Evolutionary conservation across 2,113 vertebrate species (phyloP), one percentile per base, ranked within the genome.

Genomic region (Pluvialis apricaria): DNA sequence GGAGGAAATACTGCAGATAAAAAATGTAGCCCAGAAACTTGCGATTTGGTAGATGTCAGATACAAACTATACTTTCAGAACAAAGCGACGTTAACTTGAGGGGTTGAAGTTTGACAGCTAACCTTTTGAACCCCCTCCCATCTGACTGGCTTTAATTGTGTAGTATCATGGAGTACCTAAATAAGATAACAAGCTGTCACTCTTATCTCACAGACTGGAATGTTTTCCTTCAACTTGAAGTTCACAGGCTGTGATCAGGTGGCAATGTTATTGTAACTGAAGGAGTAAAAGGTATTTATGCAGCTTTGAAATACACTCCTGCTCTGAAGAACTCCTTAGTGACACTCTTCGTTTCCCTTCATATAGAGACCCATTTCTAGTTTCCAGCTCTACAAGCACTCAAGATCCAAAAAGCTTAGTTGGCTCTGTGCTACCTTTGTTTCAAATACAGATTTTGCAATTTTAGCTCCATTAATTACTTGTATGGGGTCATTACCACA

Each of bases 201-300:
- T 66, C 60, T 84, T 82, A 91, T 57, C 79, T 93, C 21, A 1
- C 32, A 66, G 19, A 29, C 69, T 90, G 64, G 51, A 94, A 75
- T 93, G 72, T 81, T 92, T 92, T 86, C 65, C 73, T 95, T 94
- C 78, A 82, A 69, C 52, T 85, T 87, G 70, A 94, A 85, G 24
- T 40, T 90, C 75, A 25, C 52, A 80, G 42, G 54, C 75, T 88
- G 61, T 52, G 82, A 76, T 91, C 84, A 84, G 60, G 64, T 88
- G 45, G 38, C 34, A 75, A 44, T 68, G 55, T 52, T 83, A 38
- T 36, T 88, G 57, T 88, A 88, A 68, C 25, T 95, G 78, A 82
- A 69, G 52, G 45, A 70, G 19, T 58, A 54, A 65, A 90, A 90
- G 16, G 47, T 40, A 62, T 91, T 82, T 55, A 20, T 36, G 28